phyloP scores from a whole-genome alignment of 2,888 invertebrate species.

The Esperia sulphurella region DNA sequence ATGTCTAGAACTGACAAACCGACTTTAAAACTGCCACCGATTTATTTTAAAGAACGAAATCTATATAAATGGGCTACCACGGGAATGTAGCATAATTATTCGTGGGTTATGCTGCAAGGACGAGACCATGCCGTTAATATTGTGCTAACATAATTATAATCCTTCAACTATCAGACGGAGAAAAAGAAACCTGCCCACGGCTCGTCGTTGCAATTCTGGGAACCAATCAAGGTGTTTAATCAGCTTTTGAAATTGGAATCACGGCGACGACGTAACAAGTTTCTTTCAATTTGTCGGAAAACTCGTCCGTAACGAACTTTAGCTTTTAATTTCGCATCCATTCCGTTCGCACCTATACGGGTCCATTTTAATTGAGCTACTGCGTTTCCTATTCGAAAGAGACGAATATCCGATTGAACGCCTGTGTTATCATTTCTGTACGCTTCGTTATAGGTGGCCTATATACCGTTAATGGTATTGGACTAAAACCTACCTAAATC shows the following conservation, averaged over 20 bases:
- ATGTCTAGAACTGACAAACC: no score
- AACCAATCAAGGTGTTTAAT: slow-evolving; percentile 70
- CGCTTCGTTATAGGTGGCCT: background rate
- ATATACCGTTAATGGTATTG: no score
- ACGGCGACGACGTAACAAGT: slow-evolving; percentile 69
- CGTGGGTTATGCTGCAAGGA: no score
- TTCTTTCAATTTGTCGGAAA: slow-evolving; percentile 70
- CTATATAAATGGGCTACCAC: no score
- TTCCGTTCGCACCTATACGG: slow-evolving; percentile 12
- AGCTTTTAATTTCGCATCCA: slow-evolving; percentile 61
- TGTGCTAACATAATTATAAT: no score
- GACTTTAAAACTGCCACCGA: no score
- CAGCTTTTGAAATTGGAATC: slow-evolving; percentile 75
- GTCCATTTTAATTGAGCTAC: slow-evolving; percentile 61
- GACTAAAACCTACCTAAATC: no score
- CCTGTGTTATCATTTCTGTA: background rate
- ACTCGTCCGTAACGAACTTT: slow-evolving; percentile 71
- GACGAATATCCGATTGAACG: slow-evolving; percentile 32
- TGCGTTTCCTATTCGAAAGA: slow-evolving; percentile 51
- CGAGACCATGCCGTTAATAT: no score
- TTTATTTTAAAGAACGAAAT: no score
- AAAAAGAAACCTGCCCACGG: slow-evolving; percentile 44
- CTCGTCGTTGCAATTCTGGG: slow-evolving; percentile 44
- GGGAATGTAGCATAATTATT: no score
- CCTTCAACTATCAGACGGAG: no score